Percentiles rank a stretch among this genome's conserved stretches.
Conservation (phyloP, 2,888 invertebrate species). For the Chrysolina oricalcia region DNA sequence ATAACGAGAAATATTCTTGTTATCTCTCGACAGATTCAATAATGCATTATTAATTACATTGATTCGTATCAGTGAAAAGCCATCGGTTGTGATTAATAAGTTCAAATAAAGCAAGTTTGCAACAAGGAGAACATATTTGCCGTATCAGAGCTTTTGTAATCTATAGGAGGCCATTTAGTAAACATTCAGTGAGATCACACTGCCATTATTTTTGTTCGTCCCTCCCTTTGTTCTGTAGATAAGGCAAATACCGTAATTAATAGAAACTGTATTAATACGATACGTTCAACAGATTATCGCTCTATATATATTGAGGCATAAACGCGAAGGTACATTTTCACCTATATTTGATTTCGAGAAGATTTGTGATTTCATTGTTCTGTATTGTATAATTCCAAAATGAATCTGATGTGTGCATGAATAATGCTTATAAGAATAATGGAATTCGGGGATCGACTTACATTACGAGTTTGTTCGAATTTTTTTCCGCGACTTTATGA, state of each 20-base stretch:
- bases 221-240: slow-evolving; percentile 56
- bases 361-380: not conserved
- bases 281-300: slow-evolving; percentile 41
- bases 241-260: slow-evolving; percentile 59
- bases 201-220: slow-evolving; percentile 54
- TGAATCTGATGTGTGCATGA: not conserved
- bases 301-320: slow-evolving; percentile 43
- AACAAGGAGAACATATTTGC: slow-evolving; percentile 27
- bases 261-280: slow-evolving; percentile 55
- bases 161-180: slow-evolving; percentile 50
- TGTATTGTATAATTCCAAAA: not conserved
- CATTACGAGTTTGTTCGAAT: too few species aligned
- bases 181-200: slow-evolving; percentile 50
- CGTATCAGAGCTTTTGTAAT: slow-evolving; percentile 44
- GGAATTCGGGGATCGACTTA: not conserved
- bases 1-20: not conserved
- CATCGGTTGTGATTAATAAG: slow-evolving; percentile 10
- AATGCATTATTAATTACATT: slow-evolving; percentile 3
- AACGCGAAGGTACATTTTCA: slow-evolving; percentile 5
- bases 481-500: too few species aligned
- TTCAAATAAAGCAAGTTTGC: slow-evolving; percentile 2
- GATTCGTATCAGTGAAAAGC: not conserved
- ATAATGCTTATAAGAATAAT: not conserved
- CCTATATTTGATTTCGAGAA: not conserved
- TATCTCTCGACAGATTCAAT: not conserved